Base-by-base conservation (phyloP, 1,140 invertebrate species). In the Bombus turneri region DNA sequence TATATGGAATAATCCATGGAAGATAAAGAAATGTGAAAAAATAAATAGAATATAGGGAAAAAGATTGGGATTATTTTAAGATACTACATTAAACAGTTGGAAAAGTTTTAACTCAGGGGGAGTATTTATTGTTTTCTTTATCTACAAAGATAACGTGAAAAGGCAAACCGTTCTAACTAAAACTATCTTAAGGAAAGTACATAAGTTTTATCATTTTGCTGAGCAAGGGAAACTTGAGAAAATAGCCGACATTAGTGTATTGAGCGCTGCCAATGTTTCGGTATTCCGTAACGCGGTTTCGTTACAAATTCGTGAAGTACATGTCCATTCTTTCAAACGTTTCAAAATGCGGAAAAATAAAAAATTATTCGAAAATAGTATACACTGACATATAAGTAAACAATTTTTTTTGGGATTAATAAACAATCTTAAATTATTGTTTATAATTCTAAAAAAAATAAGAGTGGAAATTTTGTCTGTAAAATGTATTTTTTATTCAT, bases 171-270 rank as follows among this genome's bases (percentile, higher is more conserved):
- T 43, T 22, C 18, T 62, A 75, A 57, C 47, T 53, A 57, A 81
- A 79, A 62, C 62, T 80, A 66, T 68, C 59, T 31, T 25, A n/a
- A 68, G 69, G 66, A 88, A 87, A 83, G 43, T 86, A 86, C 81
- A 83, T 25, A 80, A 57, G 57, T 72, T 69, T 89, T 88, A 89
- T 89, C 87, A 82, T 72, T 68, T 64, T n/a, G 75, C 31, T 28
- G 76, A 73, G 83, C 8, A 39, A 57, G 53, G 53, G 68, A 53
- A 80, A 72, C 68, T 72, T 47, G 83, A 80, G 68, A 64, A 72
- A 80, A 80, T 68, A 85, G 39, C 13, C 0, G 68, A 72, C 13
- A 47, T 78, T 78, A 69, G 81, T 78, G n/a, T 22, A n/a, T 68
- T 25, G n/a, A 57, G n/a, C 39, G 74, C 37, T 57, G 34, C 13